Conservation (phyloP, 2,888 invertebrate genomes). For the Tenodera sinensis region DNA sequence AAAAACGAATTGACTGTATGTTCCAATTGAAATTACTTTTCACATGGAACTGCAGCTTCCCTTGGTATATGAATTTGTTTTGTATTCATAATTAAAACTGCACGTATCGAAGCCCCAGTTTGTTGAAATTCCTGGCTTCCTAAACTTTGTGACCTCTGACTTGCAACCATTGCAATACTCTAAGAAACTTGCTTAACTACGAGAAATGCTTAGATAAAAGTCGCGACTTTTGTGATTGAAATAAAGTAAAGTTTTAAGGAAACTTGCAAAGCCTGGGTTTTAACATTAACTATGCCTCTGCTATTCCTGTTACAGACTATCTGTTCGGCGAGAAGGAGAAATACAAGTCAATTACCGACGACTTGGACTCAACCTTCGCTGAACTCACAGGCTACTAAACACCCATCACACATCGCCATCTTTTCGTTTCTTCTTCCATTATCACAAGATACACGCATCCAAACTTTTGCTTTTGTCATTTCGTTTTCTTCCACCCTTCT, state of each 20-base stretch:
- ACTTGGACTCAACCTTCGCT: conserved; percentile 94
- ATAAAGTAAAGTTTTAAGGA: not conserved
- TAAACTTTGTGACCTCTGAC: too few relatives aligned
- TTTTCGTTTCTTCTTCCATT: not conserved
- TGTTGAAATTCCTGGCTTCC: too few relatives aligned
- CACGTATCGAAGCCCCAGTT: too few relatives aligned
- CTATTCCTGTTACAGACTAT: conserved; percentile 60
- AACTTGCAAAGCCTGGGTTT: not conserved
- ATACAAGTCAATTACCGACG: conserved; percentile 96
- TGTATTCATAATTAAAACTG: too few relatives aligned
- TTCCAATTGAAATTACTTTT: too few relatives aligned
- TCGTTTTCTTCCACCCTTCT: conserved; percentile 3
- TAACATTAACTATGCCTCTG: conserved; percentile 9
- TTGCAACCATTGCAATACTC: too few relatives aligned
- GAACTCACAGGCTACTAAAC: conserved; percentile 94
- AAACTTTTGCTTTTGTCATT: conserved; percentile 14
- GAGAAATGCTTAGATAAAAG: too few relatives aligned
- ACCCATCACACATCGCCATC: conserved; percentile 1
- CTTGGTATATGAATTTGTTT: too few relatives aligned
- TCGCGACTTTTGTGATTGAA: too few relatives aligned
- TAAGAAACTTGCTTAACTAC: too few relatives aligned
- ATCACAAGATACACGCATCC: conserved; percentile 12
- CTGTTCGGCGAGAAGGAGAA: conserved; percentile 82
- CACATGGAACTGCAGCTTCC: too few relatives aligned
- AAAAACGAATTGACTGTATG: too few relatives aligned